A percentile compares a stretch with the other conserved stretches of the same genome.
These are phyloP conservation scores for Monomorium pharaonis DNA, from an alignment of 1,140 invertebrate genomes.

Conservation along the genomic window DNA sequence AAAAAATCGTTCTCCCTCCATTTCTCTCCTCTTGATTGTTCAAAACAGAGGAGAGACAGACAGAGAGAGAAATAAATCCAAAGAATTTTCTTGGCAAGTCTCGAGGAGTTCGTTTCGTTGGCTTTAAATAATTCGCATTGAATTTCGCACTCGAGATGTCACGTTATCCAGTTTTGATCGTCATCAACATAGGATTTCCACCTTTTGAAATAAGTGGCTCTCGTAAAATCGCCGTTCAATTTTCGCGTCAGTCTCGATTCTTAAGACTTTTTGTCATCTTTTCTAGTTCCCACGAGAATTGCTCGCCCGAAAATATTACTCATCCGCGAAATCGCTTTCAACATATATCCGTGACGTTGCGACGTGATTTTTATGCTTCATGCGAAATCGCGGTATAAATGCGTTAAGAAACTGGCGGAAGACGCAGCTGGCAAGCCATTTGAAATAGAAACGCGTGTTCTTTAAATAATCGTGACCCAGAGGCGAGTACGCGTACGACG, in stretches of 20 bases:
- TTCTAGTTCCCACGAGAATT: background rate
- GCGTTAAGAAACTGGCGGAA: constrained; percentile 79
- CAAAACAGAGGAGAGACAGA: background rate
- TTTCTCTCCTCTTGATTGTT: background rate
- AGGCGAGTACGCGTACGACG: constrained; percentile 66
- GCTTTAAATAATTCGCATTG: constrained; percentile 76
- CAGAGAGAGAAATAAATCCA: constrained; percentile 42
- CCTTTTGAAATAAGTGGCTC: background rate
- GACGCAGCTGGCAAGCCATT: constrained; percentile 82
- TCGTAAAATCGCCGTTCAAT: background rate
- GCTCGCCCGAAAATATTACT: background rate
- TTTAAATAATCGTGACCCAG: constrained; percentile 85
- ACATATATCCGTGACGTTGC: background rate
- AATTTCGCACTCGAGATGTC: constrained; percentile 20
- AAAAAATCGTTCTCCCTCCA: background rate
- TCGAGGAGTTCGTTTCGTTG: constrained; percentile 51
- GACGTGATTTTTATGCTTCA: constrained; percentile 37
- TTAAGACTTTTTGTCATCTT: background rate
- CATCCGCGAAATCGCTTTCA: background rate
- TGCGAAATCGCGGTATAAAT: constrained; percentile 62
- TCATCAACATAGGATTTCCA: background rate
- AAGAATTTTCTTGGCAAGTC: constrained; percentile 73
- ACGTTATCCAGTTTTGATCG: constrained; percentile 20
- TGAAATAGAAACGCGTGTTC: constrained; percentile 83
- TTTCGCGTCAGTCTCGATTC: background rate